Evolutionary conservation across 2,888 invertebrate species (phyloP).

Genomic region (Melinaea marsaeus): DNA sequence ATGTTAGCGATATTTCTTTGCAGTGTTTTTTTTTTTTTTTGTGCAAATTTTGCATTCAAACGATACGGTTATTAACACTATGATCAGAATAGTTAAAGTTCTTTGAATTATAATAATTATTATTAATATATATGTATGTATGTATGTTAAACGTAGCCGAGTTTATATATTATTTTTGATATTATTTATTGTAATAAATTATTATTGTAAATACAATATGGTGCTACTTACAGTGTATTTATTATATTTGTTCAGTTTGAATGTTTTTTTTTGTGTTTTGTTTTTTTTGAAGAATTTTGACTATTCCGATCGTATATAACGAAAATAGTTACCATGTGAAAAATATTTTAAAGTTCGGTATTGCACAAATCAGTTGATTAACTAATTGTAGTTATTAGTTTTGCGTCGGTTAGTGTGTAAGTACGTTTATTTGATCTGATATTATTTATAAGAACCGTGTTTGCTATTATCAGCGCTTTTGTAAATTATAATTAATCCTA

Average conservation of each 20-base stretch:
- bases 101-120: constrained; percentile 9
- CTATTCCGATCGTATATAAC: constrained; percentile 18
- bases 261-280: constrained; percentile 11
- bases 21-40: constrained; percentile 28
- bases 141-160: neutral
- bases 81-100: constrained; percentile 23
- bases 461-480: constrained; percentile 40
- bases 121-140: neutral
- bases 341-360: constrained; percentile 29
- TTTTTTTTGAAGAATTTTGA: constrained; percentile 22
- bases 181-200: constrained; percentile 2
- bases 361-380: constrained; percentile 60
- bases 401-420: constrained; percentile 38
- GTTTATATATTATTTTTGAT: neutral
- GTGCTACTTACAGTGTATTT: constrained; percentile 24
- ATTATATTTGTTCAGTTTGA: constrained; percentile 9
- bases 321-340: constrained; percentile 40
- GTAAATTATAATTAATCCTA: constrained; percentile 36
- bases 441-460: constrained; percentile 25
- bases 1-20: constrained; percentile 43
- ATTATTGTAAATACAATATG: constrained; percentile 23
- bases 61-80: constrained; percentile 14
- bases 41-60: constrained; percentile 20
- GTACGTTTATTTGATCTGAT: constrained; percentile 50
- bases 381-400: constrained; percentile 32